Percentiles rank a stretch among this genome's conserved stretches.
Conservation (phyloP, 2,888 invertebrate genomes). For the Drosophila emarginata region DNA sequence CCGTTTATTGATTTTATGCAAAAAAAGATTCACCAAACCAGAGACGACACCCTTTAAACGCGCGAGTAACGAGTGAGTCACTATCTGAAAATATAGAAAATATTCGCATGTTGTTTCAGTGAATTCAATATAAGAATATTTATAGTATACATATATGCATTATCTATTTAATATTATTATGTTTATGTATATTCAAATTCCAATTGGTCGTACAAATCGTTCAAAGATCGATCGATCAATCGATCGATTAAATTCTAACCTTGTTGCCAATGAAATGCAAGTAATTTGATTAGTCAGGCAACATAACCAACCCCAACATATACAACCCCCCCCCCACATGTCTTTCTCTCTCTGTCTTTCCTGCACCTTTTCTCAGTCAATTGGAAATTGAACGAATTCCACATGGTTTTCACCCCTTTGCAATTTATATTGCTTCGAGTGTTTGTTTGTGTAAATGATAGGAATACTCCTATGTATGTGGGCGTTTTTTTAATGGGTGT, state of each 20-base stretch:
- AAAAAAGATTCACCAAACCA: constrained; percentile 37
- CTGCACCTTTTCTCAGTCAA: constrained; percentile 4
- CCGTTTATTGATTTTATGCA: constrained; percentile 65
- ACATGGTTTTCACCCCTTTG: constrained; percentile 1
- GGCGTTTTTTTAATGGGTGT: background rate
- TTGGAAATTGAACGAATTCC: background rate
- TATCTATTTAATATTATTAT: background rate
- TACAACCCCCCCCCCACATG: background rate
- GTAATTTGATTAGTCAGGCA: constrained; percentile 38
- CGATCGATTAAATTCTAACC: constrained; percentile 40
- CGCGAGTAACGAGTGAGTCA: constrained; percentile 49
- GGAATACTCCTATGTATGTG: background rate
- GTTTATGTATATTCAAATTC: background rate
- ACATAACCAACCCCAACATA: constrained; percentile 3
- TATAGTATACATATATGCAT: background rate
- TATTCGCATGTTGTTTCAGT: constrained; percentile 17
- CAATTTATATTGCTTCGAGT: background rate
- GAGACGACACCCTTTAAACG: constrained; percentile 42
- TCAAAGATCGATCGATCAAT: background rate
- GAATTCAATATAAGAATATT: background rate
- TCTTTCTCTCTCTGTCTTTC: background rate
- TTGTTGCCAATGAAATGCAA: constrained; percentile 42
- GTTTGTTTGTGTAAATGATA: background rate
- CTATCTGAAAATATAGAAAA: constrained; percentile 42
- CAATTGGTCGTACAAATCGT: background rate